Evolutionary conservation across 1,140 invertebrate species (phyloP).

Genomic region (Drosophila sproati): DNA sequence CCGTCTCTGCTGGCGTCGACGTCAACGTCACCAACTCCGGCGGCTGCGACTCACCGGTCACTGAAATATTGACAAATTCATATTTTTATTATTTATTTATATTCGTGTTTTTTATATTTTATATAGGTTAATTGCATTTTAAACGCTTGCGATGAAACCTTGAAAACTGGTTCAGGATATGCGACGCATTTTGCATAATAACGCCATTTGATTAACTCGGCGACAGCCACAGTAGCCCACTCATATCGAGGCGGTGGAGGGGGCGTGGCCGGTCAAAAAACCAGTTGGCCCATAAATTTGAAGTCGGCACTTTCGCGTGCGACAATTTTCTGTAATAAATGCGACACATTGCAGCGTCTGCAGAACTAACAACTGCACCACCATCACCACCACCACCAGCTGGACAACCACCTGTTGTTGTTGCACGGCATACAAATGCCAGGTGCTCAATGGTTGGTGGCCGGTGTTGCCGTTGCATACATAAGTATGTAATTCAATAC

Average conservation of each 20-base stretch:
- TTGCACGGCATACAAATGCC: slow-evolving; percentile 48
- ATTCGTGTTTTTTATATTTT: neutral
- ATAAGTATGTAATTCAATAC: slow-evolving; percentile 74
- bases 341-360: slow-evolving; percentile 78
- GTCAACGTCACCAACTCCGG: neutral
- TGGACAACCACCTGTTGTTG: slow-evolving; percentile 25
- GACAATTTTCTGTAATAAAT: slow-evolving; percentile 74
- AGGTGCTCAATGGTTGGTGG: slow-evolving; percentile 29
- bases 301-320: slow-evolving; percentile 68
- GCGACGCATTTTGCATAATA: slow-evolving; percentile 70
- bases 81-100: slow-evolving; percentile 9
- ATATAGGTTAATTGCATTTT: slow-evolving; percentile 80
- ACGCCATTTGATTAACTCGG: slow-evolving; percentile 77
- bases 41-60: neutral
- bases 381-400: neutral
- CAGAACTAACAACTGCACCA: slow-evolving; percentile 49
- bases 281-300: slow-evolving; percentile 70
- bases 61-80: slow-evolving; percentile 32
- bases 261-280: slow-evolving; percentile 60
- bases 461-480: slow-evolving; percentile 30
- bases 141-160: slow-evolving; percentile 70
- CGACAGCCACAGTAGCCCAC: slow-evolving; percentile 47
- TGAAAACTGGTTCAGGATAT: slow-evolving; percentile 75
- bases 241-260: neutral
- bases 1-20: slow-evolving; percentile 25